Percentiles rank a stretch among this genome's conserved stretches.
Conservation (phyloP, 1,140 invertebrate genomes). For the Drosophila lacteicornis region DNA sequence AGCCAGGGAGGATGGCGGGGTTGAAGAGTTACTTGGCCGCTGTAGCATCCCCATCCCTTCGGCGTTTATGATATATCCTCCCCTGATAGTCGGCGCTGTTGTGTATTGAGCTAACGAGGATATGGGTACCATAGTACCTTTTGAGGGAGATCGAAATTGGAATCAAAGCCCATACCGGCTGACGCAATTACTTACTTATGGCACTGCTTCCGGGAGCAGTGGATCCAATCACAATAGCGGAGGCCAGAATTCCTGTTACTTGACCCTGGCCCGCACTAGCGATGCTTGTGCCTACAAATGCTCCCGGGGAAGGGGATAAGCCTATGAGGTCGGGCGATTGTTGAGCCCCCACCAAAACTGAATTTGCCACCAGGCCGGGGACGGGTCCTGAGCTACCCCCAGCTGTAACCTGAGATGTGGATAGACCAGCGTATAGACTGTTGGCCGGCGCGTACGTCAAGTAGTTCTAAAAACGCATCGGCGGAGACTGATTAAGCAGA, state of each 20-base stretch:
- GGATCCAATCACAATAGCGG: constrained; percentile 71
- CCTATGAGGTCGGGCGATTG: constrained; percentile 82
- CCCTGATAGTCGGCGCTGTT: constrained; percentile 71
- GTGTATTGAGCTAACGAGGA: constrained; percentile 75
- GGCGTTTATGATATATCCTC: constrained; percentile 72
- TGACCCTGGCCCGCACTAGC: constrained; percentile 22
- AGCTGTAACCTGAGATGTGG: constrained; percentile 53
- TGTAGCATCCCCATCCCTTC: constrained; percentile 63
- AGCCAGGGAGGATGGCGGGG: constrained; percentile 56
- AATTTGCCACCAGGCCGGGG: constrained; percentile 56
- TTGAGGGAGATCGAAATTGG: constrained; percentile 5
- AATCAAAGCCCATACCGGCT: background rate
- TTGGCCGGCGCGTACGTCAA: constrained; percentile 70
- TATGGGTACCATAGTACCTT: constrained; percentile 75
- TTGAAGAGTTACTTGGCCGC: constrained; percentile 62
- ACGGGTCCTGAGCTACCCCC: constrained; percentile 16
- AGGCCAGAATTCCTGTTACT: constrained; percentile 63
- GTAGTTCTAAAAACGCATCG: constrained; percentile 66
- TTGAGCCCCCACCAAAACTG: constrained; percentile 56
- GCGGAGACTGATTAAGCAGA: constrained; percentile 2
- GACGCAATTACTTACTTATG: constrained; percentile 61
- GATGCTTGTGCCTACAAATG: constrained; percentile 58
- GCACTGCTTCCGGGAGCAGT: constrained; percentile 64
- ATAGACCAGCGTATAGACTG: constrained; percentile 68
- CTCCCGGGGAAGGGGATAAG: constrained; percentile 50